Evolutionary conservation across 2,888 invertebrate species (phyloP).

Genomic region (Trichogramma evanescens): DNA sequence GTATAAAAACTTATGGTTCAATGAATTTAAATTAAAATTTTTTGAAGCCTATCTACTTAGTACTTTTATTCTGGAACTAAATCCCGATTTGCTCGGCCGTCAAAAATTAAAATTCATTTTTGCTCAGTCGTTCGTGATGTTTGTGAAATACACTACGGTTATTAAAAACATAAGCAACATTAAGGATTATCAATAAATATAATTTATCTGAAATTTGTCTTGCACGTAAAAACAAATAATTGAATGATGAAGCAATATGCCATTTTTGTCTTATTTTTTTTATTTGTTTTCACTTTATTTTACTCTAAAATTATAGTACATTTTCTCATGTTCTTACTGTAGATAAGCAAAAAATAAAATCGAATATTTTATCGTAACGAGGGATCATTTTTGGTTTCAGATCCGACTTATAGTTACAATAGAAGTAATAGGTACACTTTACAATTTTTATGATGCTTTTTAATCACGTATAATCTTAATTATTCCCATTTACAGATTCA

Average conservation of each 20-base stretch:
- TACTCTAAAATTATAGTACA: slow-evolving; percentile 42
- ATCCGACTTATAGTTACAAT: slow-evolving; percentile 34
- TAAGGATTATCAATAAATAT: slow-evolving; percentile 32
- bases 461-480: slow-evolving; percentile 20
- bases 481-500: slow-evolving; percentile 11
- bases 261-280: slow-evolving; percentile 39
- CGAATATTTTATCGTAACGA: slow-evolving; percentile 32
- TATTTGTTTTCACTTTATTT: slow-evolving; percentile 42
- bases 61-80: slow-evolving; percentile 32
- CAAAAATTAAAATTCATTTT: slow-evolving; percentile 25
- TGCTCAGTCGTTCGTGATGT: slow-evolving; percentile 7
- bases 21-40: slow-evolving; percentile 37
- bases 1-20: slow-evolving; percentile 44
- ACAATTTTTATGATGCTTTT: slow-evolving; percentile 30
- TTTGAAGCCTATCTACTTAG: slow-evolving; percentile 41
- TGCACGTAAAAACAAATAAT: slow-evolving; percentile 31
- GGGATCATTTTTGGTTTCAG: slow-evolving; percentile 16
- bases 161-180: slow-evolving; percentile 27
- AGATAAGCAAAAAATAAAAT: slow-evolving; percentile 43
- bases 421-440: slow-evolving; percentile 41
- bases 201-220: slow-evolving; percentile 7
- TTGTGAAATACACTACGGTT: slow-evolving; percentile 8
- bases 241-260: slow-evolving; percentile 35
- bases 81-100: slow-evolving; percentile 30
- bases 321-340: slow-evolving; percentile 34